Base-by-base conservation (phyloP, 2,888 invertebrate species). In the Odontocerum albicorne region DNA sequence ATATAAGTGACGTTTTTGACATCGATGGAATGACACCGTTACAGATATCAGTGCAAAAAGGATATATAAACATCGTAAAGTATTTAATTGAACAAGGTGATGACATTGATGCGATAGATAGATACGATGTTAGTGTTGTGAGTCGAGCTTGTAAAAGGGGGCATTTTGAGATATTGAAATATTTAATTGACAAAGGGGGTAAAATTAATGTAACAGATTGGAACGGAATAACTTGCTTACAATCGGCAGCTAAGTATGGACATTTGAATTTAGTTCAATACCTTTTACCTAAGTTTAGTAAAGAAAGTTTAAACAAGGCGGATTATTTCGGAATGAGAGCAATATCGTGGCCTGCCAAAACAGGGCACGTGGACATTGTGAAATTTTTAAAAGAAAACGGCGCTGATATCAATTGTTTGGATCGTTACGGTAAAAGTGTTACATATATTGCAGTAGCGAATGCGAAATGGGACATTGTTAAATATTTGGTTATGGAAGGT, bases 321-420 rank as follows among this genome's bases (percentile, higher is more conserved):
- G 44, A 44, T 19, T 16, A 13, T n/a, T 44, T 17, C 13, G 44
- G 44, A 8, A 44, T 44, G 44, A 44, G 16, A 4, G 31, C 31
- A 1, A 8, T 44, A 12, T 15, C 31, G n/a, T 44, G 44, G 44
- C 31, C 44, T 3, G 44, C 32, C 6, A 6, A 8, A 1, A 8
- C 2, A 4, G 32, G 32, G 2, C 10, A 17, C 6, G 12, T 10
- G 16, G 2, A n/a, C 4, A 32, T 44, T 4, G n/a, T 32, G n/a
- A 3, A 44, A 32, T 12, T 31, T 19, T 32, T 44, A 12, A n/a
- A 32, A 17, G 2, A 16, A 12, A 15, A 15, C 6, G 2, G n/a
- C n/a, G 44, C 32, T 2, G 44, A 16, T 12, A 17, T 44, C 2
- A n/a, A 44, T 17, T 10, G 10, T 2, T n/a, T 8, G 31, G 44